Base-by-base conservation (phyloP, 2,113 vertebrate species). In the Triplophysa tibetana region DNA sequence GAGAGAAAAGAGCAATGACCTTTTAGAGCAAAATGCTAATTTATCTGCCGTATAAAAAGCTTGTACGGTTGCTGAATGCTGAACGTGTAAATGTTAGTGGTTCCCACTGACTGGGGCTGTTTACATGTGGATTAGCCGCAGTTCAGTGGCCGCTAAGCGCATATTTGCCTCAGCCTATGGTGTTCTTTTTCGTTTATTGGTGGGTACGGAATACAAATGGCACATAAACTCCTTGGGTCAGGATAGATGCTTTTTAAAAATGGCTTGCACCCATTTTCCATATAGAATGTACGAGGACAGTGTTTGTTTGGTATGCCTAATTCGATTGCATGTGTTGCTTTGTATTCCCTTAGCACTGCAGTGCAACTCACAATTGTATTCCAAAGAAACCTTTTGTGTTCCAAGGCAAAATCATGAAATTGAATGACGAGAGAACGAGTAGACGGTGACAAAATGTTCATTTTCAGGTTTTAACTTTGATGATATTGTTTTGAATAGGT, bases 1-100 rank as follows among this genome's bases (percentile, higher is more conserved):
- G 50, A 74, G 56, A 45, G 50, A 62, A 61, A 61, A 66, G 78
- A 78, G 70, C 78, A 78, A 50, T 81, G 85, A 87, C 89, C 60
- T 88, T 89, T 82, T 45, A 2, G 67, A 83, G 81, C 77, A 54
- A 78, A 87, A 90, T 85, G 85, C 85, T 87, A 75, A 89, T 88
- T 86, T 82, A 84, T 83, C 78, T 73, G 79, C 64, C 67, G 64
- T 83, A 73, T 86, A 83, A 86, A 80, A 41, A 73, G 17, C 73
- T 66, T 70, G 54, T 61, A 64, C 38, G 5, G 81, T 26, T 62
- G 19, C 82, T 70, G 50, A 86, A 85, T 84, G 69, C 83, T 79
- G 75, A 83, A 82, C 81, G 80, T 83, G 80, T 77, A 82, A 82
- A 79, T 79, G 65, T 83, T 82, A 52, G 74, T 60, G 21, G 81